Base-by-base conservation (phyloP, 2,888 invertebrate genomes). In the Epinotia demarniana region DNA sequence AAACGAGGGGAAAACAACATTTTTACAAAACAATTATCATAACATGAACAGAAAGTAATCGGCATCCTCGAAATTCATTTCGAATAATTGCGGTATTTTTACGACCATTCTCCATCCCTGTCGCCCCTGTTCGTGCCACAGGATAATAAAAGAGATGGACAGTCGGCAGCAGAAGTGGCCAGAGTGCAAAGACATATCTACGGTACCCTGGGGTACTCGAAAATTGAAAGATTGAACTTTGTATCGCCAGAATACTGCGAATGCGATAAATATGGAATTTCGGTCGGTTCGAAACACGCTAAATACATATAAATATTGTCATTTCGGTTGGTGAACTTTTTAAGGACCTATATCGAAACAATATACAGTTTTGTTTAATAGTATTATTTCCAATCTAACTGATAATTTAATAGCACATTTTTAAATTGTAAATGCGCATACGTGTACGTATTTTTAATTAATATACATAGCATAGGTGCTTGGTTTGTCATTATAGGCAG, bases 11-110 rank as follows among this genome's bases (percentile, higher is more conserved):
- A 64, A 71, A 66, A 19, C 75, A 66, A 71, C 75, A 71, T 71
- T 75, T 75, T 66, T 75, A 75, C 75, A 71, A 67, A 75, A 75
- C 75, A 75, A 75, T 75, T 72, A 72, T 75, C 71, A 75, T 75
- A 75, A 75, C 71, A 66, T 75, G 70, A 70, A 75, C 75, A 66
- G 53, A 75, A 70, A 75, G 63, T 66, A 75, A 75, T 71, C 71
- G 75, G 5, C 60, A 61, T 71, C 67, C 71, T 75, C 75, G 75
- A 75, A 72, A 71, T 75, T 66, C 71, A 70, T 75, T 75, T 43
- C 18, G 53, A 66, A 75, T 77, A 75, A 77, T 75, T 75, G 75
- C 68, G 77, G 77, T 64, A 69, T 53, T 75, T 77, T 75, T 75
- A 77, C 67, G 75, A 75, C 57, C 72, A 46, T 72, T 55, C 57